Evolutionary conservation across 2,113 vertebrate species (phyloP), one percentile per base, ranked within the genome.

Genomic region (Penelope pileata): DNA sequence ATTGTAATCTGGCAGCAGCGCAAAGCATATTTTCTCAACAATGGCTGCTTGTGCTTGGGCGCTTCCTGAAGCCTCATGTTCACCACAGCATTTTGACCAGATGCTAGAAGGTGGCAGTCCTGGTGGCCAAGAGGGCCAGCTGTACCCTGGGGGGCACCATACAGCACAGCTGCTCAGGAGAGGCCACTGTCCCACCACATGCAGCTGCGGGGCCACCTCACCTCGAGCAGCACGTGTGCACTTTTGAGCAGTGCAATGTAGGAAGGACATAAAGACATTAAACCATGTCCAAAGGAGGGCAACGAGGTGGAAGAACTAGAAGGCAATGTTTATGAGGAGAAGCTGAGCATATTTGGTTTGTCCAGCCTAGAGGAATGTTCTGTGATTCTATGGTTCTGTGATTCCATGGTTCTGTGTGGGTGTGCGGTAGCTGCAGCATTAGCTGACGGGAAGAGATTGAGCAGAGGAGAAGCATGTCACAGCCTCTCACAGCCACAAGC

Each of bases 81-180:
- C 8, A 10, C 24, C 17, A 0, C 3, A 11, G 12, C 0, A 0
- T 64, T 59, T 70, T 68, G 67, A 2, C 14, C 1, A 43, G 26
- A 40, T 5, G 36, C 23, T 26, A 36, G 22, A 10, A 60, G 34
- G 36, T 36, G 19, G 58, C 58, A 9, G 58, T 24, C n/a, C n/a
- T 59, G 22, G 8, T 10, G n/a, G 22, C 34, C 56, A 14, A 10
- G 24, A 36, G 13, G 58, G 13, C 7, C 58, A 34, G 7, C 22
- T 23, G n/a, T 34, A 34, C 11, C 56, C n/a, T 23, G 56, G n/a
- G n/a, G 8, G 9, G 22, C 58, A 24, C 15, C 12, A 24, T 13
- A 15, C 58, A 36, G n/a, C 56, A 58, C 5, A 34, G 32, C 18
- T 56, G 54, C 4, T 21, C 29, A 32, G 29, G 21, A n/a, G 54